Base-by-base conservation (phyloP, 1,140 invertebrate species). In the Euura lappo region DNA sequence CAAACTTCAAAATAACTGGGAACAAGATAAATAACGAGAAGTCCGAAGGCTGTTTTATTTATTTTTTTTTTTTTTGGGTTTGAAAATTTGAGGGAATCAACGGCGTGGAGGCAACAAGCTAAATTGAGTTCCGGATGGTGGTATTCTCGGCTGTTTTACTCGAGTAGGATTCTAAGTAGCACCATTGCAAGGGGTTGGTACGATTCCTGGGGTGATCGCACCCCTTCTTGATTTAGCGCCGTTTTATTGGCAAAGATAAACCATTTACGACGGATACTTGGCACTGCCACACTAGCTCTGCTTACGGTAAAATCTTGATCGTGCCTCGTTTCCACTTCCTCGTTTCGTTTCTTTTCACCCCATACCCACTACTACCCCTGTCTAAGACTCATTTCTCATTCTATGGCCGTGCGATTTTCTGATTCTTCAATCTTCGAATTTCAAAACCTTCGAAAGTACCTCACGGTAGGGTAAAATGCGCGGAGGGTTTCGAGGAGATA, bases 301-400 rank as follows among this genome's bases (percentile, higher is more conserved):
- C 13, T 64, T 70, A 10, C 69, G 45, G 64, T 70, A 45, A 70
- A 70, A 51, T 70, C 64, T 70, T 70, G 64, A 70, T 70, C 69
- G 45, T 51, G 44, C 69, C 45, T 70, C 7, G n/a, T 43, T 13
- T 7, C n/a, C n/a, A n/a, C 7, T 5, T 13, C 69, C 10, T 47
- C 43, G 7, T 71, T 51, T 71, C n/a, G 2, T 42, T 71, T 43
- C 60, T 43, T 65, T 51, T 43, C 4, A 3, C 10, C 8, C 51
- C 45, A 64, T 65, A 1, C 60, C 28, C 28, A 28, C 28, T 28
- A 28, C 28, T 28, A 28, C 28, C 28, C 28, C 28, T 1, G 28
- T 28, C 28, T 28, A 28, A 28, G 28, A 28, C 28, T 28, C 2
- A 10, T 64, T 64, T 64, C 8, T 64, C 13, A 10, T 13, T 64